Conservation (phyloP, 2,888 invertebrate genomes). For the Drepana falcataria region DNA sequence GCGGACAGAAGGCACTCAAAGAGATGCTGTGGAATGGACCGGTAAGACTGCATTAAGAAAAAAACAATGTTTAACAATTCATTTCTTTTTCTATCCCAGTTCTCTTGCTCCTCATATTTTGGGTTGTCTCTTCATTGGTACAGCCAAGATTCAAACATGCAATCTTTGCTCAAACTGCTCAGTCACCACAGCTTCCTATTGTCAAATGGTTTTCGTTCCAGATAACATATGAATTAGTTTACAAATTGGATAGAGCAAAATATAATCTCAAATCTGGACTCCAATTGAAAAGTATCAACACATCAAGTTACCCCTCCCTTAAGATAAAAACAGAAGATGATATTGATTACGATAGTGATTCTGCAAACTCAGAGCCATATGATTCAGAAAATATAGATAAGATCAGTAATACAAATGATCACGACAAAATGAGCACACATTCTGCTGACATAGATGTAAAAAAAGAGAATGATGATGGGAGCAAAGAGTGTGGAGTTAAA, state of each 20-base stretch:
- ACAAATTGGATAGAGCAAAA: slow-evolving; percentile 36
- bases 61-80: no score
- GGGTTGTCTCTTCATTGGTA: no score
- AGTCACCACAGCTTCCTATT: slow-evolving; percentile 7
- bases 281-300: slow-evolving; percentile 24
- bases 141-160: no score
- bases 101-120: no score
- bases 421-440: not conserved
- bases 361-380: not conserved
- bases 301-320: slow-evolving; percentile 13
- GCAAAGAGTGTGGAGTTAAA: not conserved
- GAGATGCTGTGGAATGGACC: slow-evolving; percentile 44
- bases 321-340: slow-evolving; percentile 14
- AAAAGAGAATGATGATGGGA: not conserved
- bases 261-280: slow-evolving; percentile 29
- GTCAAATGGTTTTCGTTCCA: slow-evolving; percentile 13
- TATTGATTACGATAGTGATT: not conserved
- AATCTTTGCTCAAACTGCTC: no score
- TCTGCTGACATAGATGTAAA: not conserved
- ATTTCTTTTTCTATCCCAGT: no score
- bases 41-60: slow-evolving; percentile 27
- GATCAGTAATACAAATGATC: not conserved
- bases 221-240: slow-evolving; percentile 45
- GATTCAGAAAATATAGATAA: not conserved
- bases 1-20: slow-evolving; percentile 41